Evolutionary conservation across 2,888 invertebrate species (phyloP), one percentile per base, ranked within the genome.

Genomic region (Eubasilissa splendida): DNA sequence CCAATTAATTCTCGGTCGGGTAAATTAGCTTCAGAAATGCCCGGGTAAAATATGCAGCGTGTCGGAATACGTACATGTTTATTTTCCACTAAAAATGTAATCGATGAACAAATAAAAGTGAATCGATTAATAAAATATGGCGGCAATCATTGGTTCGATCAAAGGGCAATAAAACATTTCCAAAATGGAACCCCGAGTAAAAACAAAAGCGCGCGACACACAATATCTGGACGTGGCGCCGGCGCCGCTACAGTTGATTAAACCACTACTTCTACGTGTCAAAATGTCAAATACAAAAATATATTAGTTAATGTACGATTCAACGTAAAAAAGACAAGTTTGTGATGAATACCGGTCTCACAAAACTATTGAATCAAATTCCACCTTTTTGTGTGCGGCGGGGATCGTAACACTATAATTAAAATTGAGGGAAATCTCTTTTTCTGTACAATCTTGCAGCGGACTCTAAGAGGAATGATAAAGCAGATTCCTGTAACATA

Each of bases 401-500:
- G 4, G 12, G 33, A 50, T 14, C 7, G n/a, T 60, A 22, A 54
- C 53, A 14, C 11, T 42, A 68, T n/a, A 58, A 11, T 58, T 58
- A 58, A 58, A 58, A 58, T 65, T 31, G 33, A 65, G 65, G 33
- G 22, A 65, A 65, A 65, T 9, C 33, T 33, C 42, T 42, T 42
- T 60, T 8, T 60, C 60, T 60, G 9, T 60, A 60, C n/a, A 60
- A 60, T 22, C 14, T 22, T 53, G 22, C 50, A 14, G 33, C 53
- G 31, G 22, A 53, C 12, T 53, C 53, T 75, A 60, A 53, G 31
- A 76, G 52, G 54, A 33, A 76, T 54, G 65, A 76, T 76, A 65
- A 76, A 65, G 54, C 63, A 63, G 65, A 76, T 76, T 76, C 76
- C 53, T 76, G 52, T 65, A 14, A 11, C 76, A 66, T 60, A 42